A percentile compares a stretch with the other conserved stretches of the same genome.
Conservation (phyloP, 1,140 invertebrate species). For the Eufriesea mexicana region DNA sequence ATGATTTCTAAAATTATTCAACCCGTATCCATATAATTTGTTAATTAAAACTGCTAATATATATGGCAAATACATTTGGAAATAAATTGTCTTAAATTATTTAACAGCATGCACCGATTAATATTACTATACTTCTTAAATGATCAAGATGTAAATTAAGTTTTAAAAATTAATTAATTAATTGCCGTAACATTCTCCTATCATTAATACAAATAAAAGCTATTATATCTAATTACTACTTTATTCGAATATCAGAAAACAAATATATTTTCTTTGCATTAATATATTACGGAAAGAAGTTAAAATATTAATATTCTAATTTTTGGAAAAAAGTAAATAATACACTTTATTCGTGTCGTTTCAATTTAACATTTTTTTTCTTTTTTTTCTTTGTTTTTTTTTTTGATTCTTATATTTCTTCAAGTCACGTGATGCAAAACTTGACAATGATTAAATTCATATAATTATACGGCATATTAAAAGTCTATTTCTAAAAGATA, state of each 20-base stretch:
- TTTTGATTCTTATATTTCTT: too few species aligned
- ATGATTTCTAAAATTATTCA: not conserved
- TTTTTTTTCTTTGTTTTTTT: too few species aligned
- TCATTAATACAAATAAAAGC: not conserved
- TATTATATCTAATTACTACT: too few species aligned
- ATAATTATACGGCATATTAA: not conserved
- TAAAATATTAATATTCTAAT: too few species aligned
- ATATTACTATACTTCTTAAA: not conserved
- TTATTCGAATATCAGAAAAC: too few species aligned
- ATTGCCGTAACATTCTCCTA: not conserved
- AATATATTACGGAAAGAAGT: too few species aligned
- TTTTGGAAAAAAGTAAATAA: too few species aligned
- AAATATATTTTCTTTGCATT: too few species aligned
- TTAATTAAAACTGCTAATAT: not conserved
- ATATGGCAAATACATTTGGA: constrained; percentile 1
- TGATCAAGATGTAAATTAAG: not conserved
- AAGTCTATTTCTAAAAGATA: not conserved
- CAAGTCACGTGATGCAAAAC: too few species aligned
- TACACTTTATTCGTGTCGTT: too few species aligned
- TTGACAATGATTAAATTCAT: too few species aligned
- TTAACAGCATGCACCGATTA: not conserved
- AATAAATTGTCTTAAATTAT: not conserved
- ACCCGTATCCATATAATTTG: not conserved
- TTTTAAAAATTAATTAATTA: not conserved
- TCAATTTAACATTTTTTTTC: too few species aligned